Percentiles rank a stretch among this genome's conserved stretches.
Conservation (phyloP, 2,113 vertebrate species). For the Brachypteracias leptosomus region DNA sequence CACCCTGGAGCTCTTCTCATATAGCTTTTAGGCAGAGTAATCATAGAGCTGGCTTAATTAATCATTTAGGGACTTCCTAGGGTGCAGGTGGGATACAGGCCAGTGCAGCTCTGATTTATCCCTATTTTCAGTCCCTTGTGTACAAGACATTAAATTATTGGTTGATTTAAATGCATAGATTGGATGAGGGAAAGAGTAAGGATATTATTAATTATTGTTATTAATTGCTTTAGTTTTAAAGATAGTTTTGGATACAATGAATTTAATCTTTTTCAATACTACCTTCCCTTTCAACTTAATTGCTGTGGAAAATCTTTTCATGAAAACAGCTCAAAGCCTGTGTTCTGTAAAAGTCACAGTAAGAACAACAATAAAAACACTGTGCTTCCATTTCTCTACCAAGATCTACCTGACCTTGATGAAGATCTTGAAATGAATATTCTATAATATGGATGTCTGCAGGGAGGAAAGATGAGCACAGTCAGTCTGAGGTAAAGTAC, state of each 20-base stretch:
- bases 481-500: not conserved
- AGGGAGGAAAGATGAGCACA: conserved; percentile 12
- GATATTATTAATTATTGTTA: not conserved
- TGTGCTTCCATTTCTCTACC: not conserved
- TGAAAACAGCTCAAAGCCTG: not conserved
- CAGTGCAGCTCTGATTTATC: not conserved
- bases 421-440: conserved; percentile 14
- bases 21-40: not conserved
- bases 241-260: not conserved
- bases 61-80: not conserved
- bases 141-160: not conserved
- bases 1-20: not conserved
- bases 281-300: not conserved
- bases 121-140: not conserved
- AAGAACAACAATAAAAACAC: not conserved
- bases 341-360: not conserved
- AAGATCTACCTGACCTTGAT: not conserved
- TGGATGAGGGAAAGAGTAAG: not conserved
- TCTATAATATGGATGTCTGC: not conserved
- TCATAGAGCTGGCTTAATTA: not conserved
- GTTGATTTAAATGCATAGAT: not conserved
- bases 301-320: not conserved
- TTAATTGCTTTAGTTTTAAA: not conserved
- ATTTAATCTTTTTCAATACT: not conserved
- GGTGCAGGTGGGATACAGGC: not conserved